phyloP scores from a whole-genome alignment of 30 jellyfish, hydroid and myxozoan genomes.

The Pelagia noctiluca region DNA sequence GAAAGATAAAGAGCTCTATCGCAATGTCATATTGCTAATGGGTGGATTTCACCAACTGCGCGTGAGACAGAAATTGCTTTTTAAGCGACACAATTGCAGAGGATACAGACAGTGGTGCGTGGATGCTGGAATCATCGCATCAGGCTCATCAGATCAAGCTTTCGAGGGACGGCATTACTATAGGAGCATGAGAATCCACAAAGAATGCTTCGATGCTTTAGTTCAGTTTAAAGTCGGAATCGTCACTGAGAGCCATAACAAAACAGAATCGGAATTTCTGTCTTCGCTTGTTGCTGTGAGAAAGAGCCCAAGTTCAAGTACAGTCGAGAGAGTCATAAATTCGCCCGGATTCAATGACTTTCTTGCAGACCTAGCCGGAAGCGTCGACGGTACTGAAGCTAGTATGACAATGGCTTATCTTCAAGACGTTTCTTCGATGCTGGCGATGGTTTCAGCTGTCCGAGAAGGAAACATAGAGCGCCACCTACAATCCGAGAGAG shows the following conservation, averaged over 20 bases:
- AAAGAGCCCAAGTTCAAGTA: too few species aligned
- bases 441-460: too few species aligned
- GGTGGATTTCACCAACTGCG: conserved; percentile 75
- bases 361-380: conserved; percentile 40
- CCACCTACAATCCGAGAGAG: too few species aligned
- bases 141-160: too few species aligned
- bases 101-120: conserved; percentile 67
- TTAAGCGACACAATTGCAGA: conserved; percentile 42
- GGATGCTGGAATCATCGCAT: conserved; percentile 40
- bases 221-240: conserved; percentile 20
- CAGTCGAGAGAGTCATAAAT: too few species aligned
- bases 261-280: too few species aligned
- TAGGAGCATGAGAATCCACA: conserved; percentile 42
- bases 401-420: too few species aligned
- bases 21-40: conserved; percentile 23
- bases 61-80: conserved; percentile 41
- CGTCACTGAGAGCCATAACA: conserved; percentile 2
- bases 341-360: conserved; percentile 34
- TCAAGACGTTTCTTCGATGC: too few species aligned
- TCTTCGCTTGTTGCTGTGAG: too few species aligned
- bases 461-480: too few species aligned
- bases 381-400: too few species aligned
- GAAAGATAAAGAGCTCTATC: too few species aligned
- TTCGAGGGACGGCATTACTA: conserved; percentile 51
- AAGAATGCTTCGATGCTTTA: conserved; percentile 29